Percentiles rank a stretch among this genome's conserved stretches.
Conservation (phyloP, 2,797 vertebrate species). For the Anguilla marmorata region DNA sequence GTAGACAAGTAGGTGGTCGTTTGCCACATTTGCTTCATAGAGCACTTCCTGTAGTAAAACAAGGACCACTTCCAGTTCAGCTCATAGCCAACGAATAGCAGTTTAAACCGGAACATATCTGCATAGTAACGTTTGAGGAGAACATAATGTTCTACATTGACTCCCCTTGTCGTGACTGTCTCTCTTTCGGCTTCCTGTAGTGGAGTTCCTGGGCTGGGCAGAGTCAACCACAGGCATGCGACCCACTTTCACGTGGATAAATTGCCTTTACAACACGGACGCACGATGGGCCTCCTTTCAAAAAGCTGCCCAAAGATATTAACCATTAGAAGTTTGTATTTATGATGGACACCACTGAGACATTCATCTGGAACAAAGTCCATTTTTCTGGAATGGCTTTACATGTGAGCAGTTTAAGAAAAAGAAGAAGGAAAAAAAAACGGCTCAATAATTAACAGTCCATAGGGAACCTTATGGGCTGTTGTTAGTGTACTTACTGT, state of each 20-base stretch:
- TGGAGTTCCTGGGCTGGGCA: neutral
- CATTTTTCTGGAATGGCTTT: neutral
- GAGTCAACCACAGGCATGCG: slow-evolving; percentile 24
- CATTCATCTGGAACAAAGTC: neutral
- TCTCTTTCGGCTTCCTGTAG: slow-evolving; percentile 31
- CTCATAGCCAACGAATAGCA: neutral
- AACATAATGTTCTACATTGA: neutral
- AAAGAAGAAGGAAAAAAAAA: neutral
- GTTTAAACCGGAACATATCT: neutral
- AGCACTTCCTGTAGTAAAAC: neutral
- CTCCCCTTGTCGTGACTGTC: slow-evolving; percentile 28
- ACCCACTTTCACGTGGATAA: slow-evolving; percentile 2
- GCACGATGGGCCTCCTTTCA: neutral
- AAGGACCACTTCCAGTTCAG: neutral
- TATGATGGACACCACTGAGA: neutral
- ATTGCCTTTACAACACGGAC: neutral
- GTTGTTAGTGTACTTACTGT: neutral
- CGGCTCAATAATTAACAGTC: neutral
- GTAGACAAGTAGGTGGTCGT: neutral
- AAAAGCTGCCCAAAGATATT: neutral
- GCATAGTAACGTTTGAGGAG: neutral
- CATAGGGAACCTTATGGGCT: neutral
- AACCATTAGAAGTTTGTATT: neutral
- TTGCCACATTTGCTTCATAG: neutral
- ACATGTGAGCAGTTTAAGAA: neutral